A percentile compares a stretch with the other conserved stretches of the same genome.
These are phyloP conservation scores for Ceratitis capitata DNA, from an alignment of 1,140 invertebrate genomes.

Conservation along the genomic window DNA sequence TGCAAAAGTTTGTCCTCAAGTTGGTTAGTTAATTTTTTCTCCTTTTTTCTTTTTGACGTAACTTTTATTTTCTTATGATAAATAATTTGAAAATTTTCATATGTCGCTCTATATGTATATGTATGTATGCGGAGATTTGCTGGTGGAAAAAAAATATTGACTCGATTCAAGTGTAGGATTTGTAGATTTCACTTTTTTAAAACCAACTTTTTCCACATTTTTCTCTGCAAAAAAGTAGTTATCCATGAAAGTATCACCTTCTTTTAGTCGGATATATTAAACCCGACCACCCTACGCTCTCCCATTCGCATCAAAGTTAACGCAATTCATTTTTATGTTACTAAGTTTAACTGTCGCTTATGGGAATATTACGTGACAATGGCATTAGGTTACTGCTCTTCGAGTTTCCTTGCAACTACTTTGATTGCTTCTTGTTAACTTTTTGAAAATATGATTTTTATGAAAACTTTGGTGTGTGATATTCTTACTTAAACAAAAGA, in stretches of 20 bases:
- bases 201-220: background rate
- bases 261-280: background rate
- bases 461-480: background rate
- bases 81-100: background rate
- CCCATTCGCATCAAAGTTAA: background rate
- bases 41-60: background rate
- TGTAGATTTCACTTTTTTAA: background rate
- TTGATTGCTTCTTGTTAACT: background rate
- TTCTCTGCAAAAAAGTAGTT: background rate
- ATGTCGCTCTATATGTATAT: background rate
- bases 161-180: background rate
- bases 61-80: background rate
- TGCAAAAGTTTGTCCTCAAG: background rate
- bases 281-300: background rate
- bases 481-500: background rate
- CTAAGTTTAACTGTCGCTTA: background rate
- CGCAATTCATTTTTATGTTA: background rate
- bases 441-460: background rate
- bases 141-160: background rate
- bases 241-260: background rate
- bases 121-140: background rate
- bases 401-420: background rate
- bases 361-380: constrained; percentile 16
- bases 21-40: background rate
- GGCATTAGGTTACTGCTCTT: background rate